phyloP scores from a whole-genome alignment of 2,888 invertebrate species.

The Metalampra italica region DNA sequence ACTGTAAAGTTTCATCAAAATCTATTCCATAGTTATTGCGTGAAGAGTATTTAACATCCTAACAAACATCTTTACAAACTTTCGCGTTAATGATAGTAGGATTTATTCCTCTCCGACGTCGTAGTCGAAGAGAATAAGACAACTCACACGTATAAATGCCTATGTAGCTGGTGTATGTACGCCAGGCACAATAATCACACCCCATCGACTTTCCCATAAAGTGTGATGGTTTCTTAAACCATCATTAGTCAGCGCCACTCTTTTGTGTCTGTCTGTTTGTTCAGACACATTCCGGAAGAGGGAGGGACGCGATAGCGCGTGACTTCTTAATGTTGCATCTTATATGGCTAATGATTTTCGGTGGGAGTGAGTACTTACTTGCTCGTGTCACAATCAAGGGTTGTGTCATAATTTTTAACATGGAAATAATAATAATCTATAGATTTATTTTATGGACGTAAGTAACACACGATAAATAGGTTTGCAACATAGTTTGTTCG shows the following conservation, averaged over 20 bases:
- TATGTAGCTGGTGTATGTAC: too few species aligned
- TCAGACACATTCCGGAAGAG: constrained; percentile 6
- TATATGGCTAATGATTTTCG: constrained; percentile 20
- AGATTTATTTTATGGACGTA: too few species aligned
- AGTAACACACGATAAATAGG: too few species aligned
- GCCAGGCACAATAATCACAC: constrained; percentile 8
- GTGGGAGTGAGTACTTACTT: constrained; percentile 12
- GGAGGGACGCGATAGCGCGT: constrained; percentile 13
- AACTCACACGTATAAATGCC: constrained; percentile 1
- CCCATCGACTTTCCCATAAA: constrained; percentile 21
- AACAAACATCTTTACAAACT: too few species aligned
- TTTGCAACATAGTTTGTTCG: too few species aligned
- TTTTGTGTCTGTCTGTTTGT: constrained; percentile 22
- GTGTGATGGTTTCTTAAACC: constrained; percentile 33
- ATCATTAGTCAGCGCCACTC: constrained; percentile 34
- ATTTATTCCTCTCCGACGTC: too few species aligned
- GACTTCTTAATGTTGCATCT: constrained; percentile 17
- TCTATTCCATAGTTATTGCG: too few species aligned
- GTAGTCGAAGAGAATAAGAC: neutral
- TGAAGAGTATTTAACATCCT: too few species aligned
- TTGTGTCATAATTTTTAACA: neutral
- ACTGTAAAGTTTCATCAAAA: too few species aligned
- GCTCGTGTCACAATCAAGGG: neutral
- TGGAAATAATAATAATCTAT: too few species aligned
- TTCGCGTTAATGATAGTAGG: too few species aligned